A percentile compares a stretch with the other conserved stretches of the same genome.
Conservation (phyloP, 2,113 vertebrate genomes). For the Gorsachius goisagi region DNA sequence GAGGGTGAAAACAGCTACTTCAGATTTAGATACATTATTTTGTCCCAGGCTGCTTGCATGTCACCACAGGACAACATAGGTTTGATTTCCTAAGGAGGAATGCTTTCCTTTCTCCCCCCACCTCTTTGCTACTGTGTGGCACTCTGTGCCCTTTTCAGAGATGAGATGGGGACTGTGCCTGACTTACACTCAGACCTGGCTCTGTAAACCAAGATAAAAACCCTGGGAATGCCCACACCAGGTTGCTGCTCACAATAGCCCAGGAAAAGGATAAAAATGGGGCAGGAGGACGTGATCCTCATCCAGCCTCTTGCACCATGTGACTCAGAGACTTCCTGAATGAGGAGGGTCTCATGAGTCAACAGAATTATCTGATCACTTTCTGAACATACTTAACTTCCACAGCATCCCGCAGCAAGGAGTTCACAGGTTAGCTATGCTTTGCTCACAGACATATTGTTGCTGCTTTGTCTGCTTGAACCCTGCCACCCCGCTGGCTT, state of each 20-base stretch:
- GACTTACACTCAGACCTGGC: neutral
- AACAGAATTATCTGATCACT: neutral
- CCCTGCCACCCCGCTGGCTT: neutral
- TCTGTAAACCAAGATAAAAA: neutral
- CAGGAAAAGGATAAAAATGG: neutral
- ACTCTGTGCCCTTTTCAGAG: neutral
- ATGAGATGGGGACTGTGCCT: neutral
- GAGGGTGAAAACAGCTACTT: conserved; percentile 17
- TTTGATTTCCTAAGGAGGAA: conserved; percentile 1
- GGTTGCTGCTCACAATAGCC: neutral
- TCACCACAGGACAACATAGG: conserved; percentile 4
- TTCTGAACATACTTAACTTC: neutral
- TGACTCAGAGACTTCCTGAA: neutral
- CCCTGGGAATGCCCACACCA: neutral
- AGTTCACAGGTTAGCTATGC: neutral
- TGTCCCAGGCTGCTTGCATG: neutral
- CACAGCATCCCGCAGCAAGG: neutral
- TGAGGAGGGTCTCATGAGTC: accelerated
- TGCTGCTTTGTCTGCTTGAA: neutral
- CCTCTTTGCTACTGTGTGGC: neutral
- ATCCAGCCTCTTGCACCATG: neutral
- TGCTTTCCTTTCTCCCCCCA: neutral
- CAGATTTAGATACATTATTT: conserved; percentile 3
- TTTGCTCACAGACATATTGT: neutral
- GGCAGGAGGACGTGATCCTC: neutral